phyloP scores from a whole-genome alignment of 1,140 invertebrate genomes.

The Drosophila melanica region DNA sequence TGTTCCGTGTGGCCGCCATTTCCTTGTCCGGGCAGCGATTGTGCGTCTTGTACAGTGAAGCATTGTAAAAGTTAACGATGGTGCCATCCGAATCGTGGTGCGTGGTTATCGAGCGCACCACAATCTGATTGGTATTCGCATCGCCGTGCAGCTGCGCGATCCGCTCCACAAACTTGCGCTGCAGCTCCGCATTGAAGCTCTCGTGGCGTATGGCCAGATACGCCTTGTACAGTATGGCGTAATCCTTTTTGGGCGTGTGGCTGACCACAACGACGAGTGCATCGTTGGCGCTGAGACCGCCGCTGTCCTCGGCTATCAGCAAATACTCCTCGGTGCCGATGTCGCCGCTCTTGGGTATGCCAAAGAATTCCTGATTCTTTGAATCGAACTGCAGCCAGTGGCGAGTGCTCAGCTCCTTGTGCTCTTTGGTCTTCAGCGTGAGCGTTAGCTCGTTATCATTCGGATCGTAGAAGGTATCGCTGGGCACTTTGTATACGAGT shows the following conservation, averaged over 20 bases:
- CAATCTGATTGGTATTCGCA: conserved; percentile 88
- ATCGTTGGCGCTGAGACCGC: conserved; percentile 89
- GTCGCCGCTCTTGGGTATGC: conserved; percentile 89
- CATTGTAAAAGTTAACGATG: conserved; percentile 86
- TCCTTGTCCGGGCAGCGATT: conserved; percentile 90
- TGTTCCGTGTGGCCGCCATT: conserved; percentile 88
- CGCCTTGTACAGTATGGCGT: conserved; percentile 91
- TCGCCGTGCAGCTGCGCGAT: conserved; percentile 91
- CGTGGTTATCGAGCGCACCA: conserved; percentile 85
- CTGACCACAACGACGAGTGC: conserved; percentile 91
- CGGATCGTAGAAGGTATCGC: conserved; percentile 95
- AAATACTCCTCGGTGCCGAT: conserved; percentile 90
- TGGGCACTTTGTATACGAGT: conserved; percentile 91
- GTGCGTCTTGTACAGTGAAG: conserved; percentile 86
- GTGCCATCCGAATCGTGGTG: conserved; percentile 72
- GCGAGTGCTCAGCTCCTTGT: conserved; percentile 87
- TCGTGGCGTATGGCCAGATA: conserved; percentile 90
- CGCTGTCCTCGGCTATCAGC: conserved; percentile 88
- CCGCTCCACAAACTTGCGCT: conserved; percentile 92
- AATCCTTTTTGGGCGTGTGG: conserved; percentile 84
- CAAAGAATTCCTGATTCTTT: conserved; percentile 95
- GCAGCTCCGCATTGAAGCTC: conserved; percentile 89
- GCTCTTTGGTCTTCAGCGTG: conserved; percentile 89
- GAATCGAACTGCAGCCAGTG: conserved; percentile 95
- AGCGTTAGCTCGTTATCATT: conserved; percentile 91